These are phyloP conservation scores for Cydia strobilella DNA, from an alignment of 1,140 invertebrate genomes.

Conservation along the genomic window DNA sequence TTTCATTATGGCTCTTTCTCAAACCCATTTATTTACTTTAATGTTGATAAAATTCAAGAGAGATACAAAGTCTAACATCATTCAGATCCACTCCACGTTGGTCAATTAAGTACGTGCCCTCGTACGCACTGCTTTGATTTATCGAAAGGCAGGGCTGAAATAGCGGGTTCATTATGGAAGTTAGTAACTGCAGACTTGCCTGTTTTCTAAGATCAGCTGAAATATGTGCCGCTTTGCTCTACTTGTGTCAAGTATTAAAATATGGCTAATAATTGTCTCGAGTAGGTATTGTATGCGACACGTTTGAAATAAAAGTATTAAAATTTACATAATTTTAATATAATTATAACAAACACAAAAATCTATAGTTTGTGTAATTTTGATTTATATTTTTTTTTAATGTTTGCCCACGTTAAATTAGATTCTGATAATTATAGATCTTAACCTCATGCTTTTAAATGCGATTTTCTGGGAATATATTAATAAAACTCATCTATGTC, in stretches of 20 bases:
- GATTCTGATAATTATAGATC: no score
- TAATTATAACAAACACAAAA: no score
- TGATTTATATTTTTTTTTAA: no score
- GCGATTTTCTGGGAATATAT: no score
- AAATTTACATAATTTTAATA: background rate
- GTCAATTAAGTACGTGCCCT: conserved; percentile 21
- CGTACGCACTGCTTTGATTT: conserved; percentile 16
- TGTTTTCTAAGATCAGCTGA: conserved; percentile 30
- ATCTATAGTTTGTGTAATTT: no score
- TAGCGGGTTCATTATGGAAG: conserved; percentile 20
- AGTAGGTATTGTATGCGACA: background rate
- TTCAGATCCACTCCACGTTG: background rate
- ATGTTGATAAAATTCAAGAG: conserved; percentile 7
- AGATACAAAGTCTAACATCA: conserved; percentile 2
- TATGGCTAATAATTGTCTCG: background rate
- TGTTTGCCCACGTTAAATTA: no score
- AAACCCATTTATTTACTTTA: no score
- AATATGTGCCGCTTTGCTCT: background rate
- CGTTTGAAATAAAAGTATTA: background rate
- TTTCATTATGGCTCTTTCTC: no score
- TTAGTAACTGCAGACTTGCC: conserved; percentile 29
- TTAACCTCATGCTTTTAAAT: no score
- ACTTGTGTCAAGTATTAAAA: background rate
- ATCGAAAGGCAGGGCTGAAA: background rate
- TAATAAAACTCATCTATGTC: no score